These are phyloP conservation scores for Chironomus tentans DNA, from an alignment of 2,888 invertebrate genomes.

Conservation along the genomic window DNA sequence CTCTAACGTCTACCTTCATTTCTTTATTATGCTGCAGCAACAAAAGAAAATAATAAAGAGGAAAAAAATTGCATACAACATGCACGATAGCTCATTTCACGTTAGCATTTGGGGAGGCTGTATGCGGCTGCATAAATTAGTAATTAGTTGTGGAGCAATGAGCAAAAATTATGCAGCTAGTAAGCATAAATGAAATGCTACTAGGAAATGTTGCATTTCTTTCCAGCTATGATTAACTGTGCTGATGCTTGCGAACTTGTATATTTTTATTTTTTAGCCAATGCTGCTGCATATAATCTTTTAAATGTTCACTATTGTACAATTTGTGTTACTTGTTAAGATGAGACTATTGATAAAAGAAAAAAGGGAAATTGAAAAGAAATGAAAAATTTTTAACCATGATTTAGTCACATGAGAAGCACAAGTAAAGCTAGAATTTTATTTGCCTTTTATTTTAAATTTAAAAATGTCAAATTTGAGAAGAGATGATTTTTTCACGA, in stretches of 20 bases:
- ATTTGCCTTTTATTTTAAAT: too few species aligned
- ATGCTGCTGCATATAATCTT: too few species aligned
- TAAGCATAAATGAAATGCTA: slow-evolving; percentile 1
- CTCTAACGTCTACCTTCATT: neutral
- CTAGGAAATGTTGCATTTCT: slow-evolving; percentile 11
- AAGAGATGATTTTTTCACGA: too few species aligned
- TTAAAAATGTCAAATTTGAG: too few species aligned
- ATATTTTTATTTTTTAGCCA: neutral
- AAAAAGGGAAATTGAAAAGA: too few species aligned
- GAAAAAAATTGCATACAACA: neutral
- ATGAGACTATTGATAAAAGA: too few species aligned
- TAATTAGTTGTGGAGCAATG: slow-evolving; percentile 20
- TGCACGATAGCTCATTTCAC: neutral
- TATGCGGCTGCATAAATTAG: slow-evolving; percentile 13
- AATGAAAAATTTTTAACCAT: too few species aligned
- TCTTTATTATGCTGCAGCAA: neutral
- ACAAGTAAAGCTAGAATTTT: too few species aligned
- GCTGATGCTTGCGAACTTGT: neutral
- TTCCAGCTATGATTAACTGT: neutral
- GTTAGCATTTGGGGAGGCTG: neutral
- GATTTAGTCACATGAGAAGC: too few species aligned
- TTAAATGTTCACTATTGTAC: too few species aligned
- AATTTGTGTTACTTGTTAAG: too few species aligned
- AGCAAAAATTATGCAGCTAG: slow-evolving; percentile 14
- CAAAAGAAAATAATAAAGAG: neutral